Conservation (phyloP, 2,797 vertebrate genomes). For the Loriculus beryllinus region DNA sequence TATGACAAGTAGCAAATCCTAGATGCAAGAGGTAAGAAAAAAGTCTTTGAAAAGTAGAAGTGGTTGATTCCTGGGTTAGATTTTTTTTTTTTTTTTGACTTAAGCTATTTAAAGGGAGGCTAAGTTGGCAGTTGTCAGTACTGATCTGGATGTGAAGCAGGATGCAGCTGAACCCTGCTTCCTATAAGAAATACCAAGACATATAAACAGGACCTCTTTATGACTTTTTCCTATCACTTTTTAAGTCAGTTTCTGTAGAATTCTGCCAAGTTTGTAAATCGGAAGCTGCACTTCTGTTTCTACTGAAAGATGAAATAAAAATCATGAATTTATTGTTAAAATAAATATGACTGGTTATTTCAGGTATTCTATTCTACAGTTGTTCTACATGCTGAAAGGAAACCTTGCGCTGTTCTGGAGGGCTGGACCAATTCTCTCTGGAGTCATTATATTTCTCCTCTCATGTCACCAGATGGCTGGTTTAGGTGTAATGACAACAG, state of each 20-base stretch:
- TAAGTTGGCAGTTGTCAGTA: background rate
- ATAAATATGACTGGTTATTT: background rate
- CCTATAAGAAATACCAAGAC: background rate
- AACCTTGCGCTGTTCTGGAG: background rate
- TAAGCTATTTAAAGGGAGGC: background rate
- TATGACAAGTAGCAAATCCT: background rate
- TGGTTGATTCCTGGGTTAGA: rapidly evolving
- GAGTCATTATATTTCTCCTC: background rate
- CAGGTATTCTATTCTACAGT: background rate
- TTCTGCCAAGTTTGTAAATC: background rate
- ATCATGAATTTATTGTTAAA: background rate
- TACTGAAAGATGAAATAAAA: background rate
- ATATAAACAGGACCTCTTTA: background rate
- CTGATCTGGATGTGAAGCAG: background rate
- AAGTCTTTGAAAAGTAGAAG: background rate
- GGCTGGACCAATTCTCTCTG: background rate
- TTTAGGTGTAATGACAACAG: background rate
- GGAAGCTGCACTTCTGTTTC: background rate
- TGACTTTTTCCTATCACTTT: background rate
- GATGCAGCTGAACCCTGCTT: background rate
- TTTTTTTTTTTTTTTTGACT: background rate
- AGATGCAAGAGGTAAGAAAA: background rate
- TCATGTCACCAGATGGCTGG: background rate
- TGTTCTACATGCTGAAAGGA: background rate
- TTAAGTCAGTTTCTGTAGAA: background rate